These are phyloP conservation scores for Ginglymostoma cirratum DNA, from an alignment of 2,113 vertebrate species.

Conservation along the genomic window DNA sequence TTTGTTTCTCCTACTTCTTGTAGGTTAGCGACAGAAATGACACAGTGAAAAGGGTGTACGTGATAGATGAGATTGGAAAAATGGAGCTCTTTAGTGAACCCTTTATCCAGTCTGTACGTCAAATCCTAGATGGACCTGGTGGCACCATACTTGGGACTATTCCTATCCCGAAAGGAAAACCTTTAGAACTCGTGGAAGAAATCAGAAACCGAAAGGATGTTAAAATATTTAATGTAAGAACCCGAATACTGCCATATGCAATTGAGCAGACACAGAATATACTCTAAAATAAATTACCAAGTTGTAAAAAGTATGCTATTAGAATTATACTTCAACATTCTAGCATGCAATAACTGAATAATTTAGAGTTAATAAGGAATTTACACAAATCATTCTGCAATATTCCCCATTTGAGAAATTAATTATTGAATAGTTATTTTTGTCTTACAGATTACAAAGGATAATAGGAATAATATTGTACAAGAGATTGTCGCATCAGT, in stretches of 20 bases:
- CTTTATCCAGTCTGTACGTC: conserved; percentile 73
- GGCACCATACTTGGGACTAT: conserved; percentile 78
- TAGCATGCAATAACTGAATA: background rate
- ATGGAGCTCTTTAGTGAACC: conserved; percentile 94
- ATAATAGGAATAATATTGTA: conserved; percentile 75
- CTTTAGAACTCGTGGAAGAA: conserved; percentile 80
- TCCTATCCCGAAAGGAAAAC: conserved; percentile 75
- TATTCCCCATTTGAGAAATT: background rate
- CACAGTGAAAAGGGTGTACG: conserved; percentile 60
- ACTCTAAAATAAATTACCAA: background rate
- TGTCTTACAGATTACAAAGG: conserved; percentile 70
- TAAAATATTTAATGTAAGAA: conserved; percentile 78
- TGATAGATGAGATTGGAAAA: conserved; percentile 91
- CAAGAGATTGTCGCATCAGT: conserved; percentile 67
- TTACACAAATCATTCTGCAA: background rate
- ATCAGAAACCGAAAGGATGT: conserved; percentile 74
- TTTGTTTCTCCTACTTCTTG: conserved; percentile 13
- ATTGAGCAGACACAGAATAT: background rate
- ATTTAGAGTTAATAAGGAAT: background rate
- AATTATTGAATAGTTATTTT: background rate
- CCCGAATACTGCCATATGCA: conserved; percentile 34
- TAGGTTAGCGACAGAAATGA: conserved; percentile 52
- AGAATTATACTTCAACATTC: background rate
- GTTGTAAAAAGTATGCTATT: background rate
- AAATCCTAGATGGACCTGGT: conserved; percentile 55